Conservation (phyloP, 1,140 invertebrate genomes). For the Bombus soroeensis region DNA sequence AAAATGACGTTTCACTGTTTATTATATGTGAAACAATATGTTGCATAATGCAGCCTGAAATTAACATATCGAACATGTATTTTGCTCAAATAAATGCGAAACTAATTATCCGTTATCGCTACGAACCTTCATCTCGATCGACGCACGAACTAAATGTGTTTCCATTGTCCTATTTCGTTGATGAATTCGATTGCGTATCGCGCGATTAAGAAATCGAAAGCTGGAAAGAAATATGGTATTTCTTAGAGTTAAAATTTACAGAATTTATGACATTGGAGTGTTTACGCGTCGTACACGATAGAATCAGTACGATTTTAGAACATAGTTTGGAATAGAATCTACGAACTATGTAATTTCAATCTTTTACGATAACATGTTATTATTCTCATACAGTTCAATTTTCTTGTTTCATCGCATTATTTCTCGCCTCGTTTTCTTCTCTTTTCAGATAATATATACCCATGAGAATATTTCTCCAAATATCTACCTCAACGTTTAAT, state of each 20-base stretch:
- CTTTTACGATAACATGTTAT: background rate
- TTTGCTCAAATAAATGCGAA: conserved; percentile 15
- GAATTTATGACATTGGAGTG: too few relatives aligned
- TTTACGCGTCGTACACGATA: too few relatives aligned
- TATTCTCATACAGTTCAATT: too few relatives aligned
- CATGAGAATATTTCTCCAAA: background rate
- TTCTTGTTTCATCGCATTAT: background rate
- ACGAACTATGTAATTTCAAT: background rate
- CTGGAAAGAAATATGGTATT: background rate
- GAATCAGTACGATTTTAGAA: too few relatives aligned
- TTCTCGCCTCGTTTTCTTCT: background rate
- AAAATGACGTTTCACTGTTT: conserved; percentile 34
- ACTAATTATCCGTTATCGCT: conserved; percentile 11
- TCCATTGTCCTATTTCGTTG: background rate
- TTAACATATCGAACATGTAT: background rate
- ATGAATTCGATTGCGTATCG: background rate
- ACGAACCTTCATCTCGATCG: background rate
- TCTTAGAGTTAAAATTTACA: background rate
- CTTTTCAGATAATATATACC: background rate
- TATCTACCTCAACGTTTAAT: background rate
- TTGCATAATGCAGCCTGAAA: conserved; percentile 19
- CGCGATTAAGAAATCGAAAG: too few relatives aligned
- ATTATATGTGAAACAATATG: conserved; percentile 15
- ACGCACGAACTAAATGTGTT: background rate
- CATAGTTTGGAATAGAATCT: too few relatives aligned